Percentiles rank a stretch among this genome's conserved stretches.
Evolutionary conservation across 92 coral and sea anemone species (phyloP).

Genomic region (Phymanthus crucifer): DNA sequence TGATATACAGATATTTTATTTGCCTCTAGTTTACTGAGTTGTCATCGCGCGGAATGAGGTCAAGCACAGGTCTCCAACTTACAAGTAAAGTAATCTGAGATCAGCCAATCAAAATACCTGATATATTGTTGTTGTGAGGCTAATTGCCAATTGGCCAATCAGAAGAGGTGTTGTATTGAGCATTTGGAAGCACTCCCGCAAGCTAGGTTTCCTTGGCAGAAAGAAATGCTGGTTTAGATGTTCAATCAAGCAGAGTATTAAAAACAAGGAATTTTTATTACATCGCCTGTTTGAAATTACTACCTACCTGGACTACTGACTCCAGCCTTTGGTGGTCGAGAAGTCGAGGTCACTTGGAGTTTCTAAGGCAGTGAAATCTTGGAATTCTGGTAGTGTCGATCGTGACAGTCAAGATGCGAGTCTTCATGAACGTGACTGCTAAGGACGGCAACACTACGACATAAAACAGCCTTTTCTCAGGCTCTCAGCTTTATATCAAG

Average conservation of each 20-base stretch:
- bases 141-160: conserved; percentile 41
- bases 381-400: conserved; percentile 12
- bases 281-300: conserved; percentile 22
- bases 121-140: background rate
- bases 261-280: conserved; percentile 27
- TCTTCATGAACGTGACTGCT: conserved; percentile 34
- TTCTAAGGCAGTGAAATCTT: background rate
- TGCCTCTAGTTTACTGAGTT: background rate
- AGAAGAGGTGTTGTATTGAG: conserved; percentile 27
- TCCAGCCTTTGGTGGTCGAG: background rate
- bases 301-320: background rate
- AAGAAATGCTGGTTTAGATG: conserved; percentile 20
- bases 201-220: conserved; percentile 18
- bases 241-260: conserved; percentile 35
- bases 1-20: conserved; percentile 28
- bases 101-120: conserved; percentile 25
- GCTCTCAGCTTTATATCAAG: conserved; percentile 6
- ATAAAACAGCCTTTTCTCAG: conserved; percentile 10
- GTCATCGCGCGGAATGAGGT: conserved; percentile 39
- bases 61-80: conserved; percentile 15
- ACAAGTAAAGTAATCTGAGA: conserved; percentile 13
- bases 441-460: conserved; percentile 12
- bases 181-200: conserved; percentile 47
- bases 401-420: conserved; percentile 20
- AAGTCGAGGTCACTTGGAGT: background rate